Base-by-base conservation (phyloP, 2,888 invertebrate species). In the Limnephilus auricula region DNA sequence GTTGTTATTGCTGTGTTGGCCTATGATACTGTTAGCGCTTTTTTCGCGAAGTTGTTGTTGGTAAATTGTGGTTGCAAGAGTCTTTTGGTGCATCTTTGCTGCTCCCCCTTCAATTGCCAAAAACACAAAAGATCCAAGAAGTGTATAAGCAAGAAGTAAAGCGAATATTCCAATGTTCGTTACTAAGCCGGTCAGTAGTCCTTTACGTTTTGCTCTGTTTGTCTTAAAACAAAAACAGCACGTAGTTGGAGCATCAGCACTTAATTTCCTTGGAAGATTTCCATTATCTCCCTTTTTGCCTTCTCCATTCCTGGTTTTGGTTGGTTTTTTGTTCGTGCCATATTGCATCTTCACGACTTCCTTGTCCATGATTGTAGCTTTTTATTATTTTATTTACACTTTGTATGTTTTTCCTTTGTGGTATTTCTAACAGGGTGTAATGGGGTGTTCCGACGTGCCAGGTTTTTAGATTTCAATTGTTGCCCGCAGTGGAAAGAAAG, bases 131-230 rank as follows among this genome's bases (percentile, higher is more conserved):
- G 98, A 98, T 91, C 97, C 97, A 93, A 96, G 94, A 90, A 96
- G 94, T 2, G 98, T 98, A 94, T 98, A 98, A 31, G 97, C 98
- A 92, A 98, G 96, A 2, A 98, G 96, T 40, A 98, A 95, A 89
- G 97, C 96, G 94, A 98, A 98, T 93, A 98, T 98, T 88, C 98
- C 98, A 92, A 98, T 95, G 95, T 98, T 98, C 87, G 98, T 98
- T 92, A 98, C 95, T 93, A 98, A 96, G 18, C 98, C 97, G 40
- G 98, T 97, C 31, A 96, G 94, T 1, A 96, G 94, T 92, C 95
- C 95, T 93, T 96, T 96, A 94, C 96, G 95, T 93, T 95, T 95
- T 92, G 95, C 95, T 92, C 95, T 96, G 93, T 95, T 95, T 25
- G 96, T 96, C 94, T 95, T 95, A 92, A 96, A 94, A 93, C 96